Percentiles rank a stretch among this genome's conserved stretches.
These are phyloP conservation scores for Macrophya annulata DNA, from an alignment of 2,888 invertebrate genomes.

Conservation along the genomic window DNA sequence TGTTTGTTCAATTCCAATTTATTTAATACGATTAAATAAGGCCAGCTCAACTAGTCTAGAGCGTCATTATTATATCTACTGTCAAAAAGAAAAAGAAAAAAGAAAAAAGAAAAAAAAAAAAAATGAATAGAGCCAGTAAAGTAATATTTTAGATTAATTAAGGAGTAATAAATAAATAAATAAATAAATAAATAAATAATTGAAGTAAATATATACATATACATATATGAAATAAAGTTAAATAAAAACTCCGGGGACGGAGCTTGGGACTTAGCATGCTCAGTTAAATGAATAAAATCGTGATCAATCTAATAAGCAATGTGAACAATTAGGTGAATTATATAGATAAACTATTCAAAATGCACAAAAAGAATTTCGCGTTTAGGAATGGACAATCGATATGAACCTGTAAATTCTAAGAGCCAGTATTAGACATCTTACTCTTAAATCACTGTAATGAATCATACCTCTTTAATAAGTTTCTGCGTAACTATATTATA, in stretches of 20 bases:
- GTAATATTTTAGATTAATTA: constrained; percentile 57
- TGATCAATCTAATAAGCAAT: constrained; percentile 70
- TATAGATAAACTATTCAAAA: constrained; percentile 62
- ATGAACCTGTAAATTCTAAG: constrained; percentile 64
- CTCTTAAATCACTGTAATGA: constrained; percentile 42
- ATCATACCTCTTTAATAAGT: constrained; percentile 30
- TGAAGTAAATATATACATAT: constrained; percentile 10
- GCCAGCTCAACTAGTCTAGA: constrained; percentile 80
- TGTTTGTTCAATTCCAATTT: constrained; percentile 67
- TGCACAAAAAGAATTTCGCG: constrained; percentile 79
- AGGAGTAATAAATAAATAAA: constrained; percentile 15
- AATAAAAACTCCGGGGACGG: constrained; percentile 74
- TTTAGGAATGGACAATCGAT: constrained; percentile 78
- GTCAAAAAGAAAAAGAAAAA: constrained; percentile 75
- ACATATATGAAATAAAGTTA: constrained; percentile 18
- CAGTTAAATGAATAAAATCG: constrained; percentile 77
- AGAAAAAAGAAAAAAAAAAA: constrained; percentile 60
- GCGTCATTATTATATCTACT: constrained; percentile 73
- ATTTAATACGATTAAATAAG: constrained; percentile 70
- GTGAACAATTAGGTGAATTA: constrained; percentile 61
- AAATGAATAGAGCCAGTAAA: constrained; percentile 65
- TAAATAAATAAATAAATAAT: constrained; percentile 11
- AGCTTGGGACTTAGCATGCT: constrained; percentile 80
- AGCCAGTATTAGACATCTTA: constrained; percentile 72
- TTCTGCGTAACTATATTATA: constrained; percentile 14